Conservation (phyloP, 2,888 invertebrate species). For the Oxytorus armatus region DNA sequence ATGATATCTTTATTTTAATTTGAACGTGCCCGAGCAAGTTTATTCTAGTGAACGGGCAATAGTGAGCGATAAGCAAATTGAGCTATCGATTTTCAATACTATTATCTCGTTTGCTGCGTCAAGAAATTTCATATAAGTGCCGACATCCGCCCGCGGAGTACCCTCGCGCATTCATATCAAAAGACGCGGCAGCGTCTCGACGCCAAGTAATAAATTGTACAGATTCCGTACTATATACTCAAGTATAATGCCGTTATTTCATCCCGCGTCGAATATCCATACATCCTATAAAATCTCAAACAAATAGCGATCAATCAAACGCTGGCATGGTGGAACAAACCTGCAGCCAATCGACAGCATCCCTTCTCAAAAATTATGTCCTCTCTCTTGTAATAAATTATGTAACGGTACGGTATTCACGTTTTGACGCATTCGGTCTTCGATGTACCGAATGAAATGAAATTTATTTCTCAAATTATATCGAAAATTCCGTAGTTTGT, state of each 20-base stretch:
- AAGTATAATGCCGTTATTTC: constrained; percentile 38
- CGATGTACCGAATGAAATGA: neutral
- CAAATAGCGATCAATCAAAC: constrained; percentile 77
- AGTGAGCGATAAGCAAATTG: constrained; percentile 71
- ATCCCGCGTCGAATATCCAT: constrained; percentile 31
- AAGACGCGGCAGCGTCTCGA: too few species aligned
- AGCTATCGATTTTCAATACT: constrained; percentile 60
- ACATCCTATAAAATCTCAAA: constrained; percentile 68
- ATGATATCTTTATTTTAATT: constrained; percentile 5
- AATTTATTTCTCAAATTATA: neutral
- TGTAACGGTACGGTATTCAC: constrained; percentile 58
- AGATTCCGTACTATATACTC: neutral
- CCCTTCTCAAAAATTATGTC: constrained; percentile 69
- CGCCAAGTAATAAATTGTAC: too few species aligned
- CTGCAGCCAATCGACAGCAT: constrained; percentile 35
- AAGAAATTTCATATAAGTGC: constrained; percentile 61
- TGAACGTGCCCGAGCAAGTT: neutral
- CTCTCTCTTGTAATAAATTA: too few species aligned
- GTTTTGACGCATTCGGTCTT: constrained; percentile 24
- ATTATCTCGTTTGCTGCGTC: constrained; percentile 46
- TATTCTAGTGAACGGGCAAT: neutral
- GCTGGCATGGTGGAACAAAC: constrained; percentile 58
- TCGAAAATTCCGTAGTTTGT: neutral
- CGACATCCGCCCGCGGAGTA: constrained; percentile 65
- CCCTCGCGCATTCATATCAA: constrained; percentile 7